Evolutionary conservation across 2,113 vertebrate species (phyloP).

Genomic region (Oryzias javanicus): DNA sequence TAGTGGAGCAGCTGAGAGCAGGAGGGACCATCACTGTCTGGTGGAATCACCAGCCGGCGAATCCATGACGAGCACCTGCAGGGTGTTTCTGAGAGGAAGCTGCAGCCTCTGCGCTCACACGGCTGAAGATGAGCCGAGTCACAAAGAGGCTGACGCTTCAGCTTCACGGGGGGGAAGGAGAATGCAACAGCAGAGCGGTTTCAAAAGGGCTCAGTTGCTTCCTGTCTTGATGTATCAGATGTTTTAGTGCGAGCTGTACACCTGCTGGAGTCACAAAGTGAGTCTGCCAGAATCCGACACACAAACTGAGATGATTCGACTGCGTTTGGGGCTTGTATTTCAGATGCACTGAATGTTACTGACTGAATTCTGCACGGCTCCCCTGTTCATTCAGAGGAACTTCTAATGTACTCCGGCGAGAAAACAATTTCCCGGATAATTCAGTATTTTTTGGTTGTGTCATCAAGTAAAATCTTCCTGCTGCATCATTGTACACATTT

Average conservation of each 20-base stretch:
- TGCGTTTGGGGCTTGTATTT: constrained; percentile 51
- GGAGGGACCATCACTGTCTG: background rate
- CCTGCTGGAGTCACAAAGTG: constrained; percentile 5
- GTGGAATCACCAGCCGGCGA: background rate
- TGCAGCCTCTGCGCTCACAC: constrained; percentile 7
- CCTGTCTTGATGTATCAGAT: constrained; percentile 36
- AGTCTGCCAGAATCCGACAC: constrained; percentile 23
- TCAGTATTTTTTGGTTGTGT: constrained; percentile 49
- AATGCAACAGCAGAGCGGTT: no score
- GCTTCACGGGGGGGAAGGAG: background rate
- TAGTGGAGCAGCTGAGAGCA: background rate
- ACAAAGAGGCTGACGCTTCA: background rate
- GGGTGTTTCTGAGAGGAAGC: constrained; percentile 26
- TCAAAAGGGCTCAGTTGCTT: background rate
- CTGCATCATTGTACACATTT: constrained; percentile 59
- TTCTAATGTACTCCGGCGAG: constrained; percentile 31
- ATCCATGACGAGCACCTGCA: constrained; percentile 21
- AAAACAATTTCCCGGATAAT: constrained; percentile 47
- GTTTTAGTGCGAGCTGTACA: constrained; percentile 11
- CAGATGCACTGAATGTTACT: constrained; percentile 63
- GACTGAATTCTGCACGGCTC: constrained; percentile 53
- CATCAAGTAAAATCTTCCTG: constrained; percentile 58
- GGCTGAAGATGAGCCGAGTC: constrained; percentile 14
- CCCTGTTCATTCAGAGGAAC: constrained; percentile 37
- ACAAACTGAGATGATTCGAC: constrained; percentile 29